Conservation (phyloP, 2,797 vertebrate species). For the Podargus strigoides region DNA sequence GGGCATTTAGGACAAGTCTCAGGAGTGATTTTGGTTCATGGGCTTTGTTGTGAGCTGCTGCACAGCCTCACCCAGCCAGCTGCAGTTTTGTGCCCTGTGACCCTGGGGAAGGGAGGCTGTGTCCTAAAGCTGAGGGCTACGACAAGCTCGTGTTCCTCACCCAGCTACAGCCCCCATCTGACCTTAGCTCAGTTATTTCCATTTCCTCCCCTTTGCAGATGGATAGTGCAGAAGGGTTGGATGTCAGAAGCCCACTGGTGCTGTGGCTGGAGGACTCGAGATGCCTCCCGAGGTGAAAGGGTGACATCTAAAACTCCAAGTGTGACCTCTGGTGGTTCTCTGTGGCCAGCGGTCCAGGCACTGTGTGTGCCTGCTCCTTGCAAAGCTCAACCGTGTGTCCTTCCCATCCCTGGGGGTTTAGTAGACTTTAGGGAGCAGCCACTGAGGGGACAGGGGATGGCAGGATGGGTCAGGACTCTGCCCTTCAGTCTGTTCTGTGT, state of each 20-base stretch:
- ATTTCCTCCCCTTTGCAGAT: neutral
- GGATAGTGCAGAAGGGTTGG: neutral
- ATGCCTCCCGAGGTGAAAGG: neutral
- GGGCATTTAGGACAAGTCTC: neutral
- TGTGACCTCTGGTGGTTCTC: rapidly evolving
- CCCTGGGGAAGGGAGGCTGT: neutral
- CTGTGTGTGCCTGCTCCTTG: neutral
- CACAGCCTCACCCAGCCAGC: neutral
- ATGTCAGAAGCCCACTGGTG: neutral
- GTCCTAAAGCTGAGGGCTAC: neutral
- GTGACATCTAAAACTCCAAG: neutral
- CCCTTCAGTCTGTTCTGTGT: neutral
- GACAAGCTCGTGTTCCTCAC: rapidly evolving
- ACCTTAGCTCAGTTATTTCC: neutral
- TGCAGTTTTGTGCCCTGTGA: rapidly evolving
- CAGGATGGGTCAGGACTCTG: neutral
- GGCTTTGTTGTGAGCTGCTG: neutral
- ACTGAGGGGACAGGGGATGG: neutral
- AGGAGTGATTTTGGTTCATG: neutral
- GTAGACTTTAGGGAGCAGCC: neutral
- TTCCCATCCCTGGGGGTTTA: neutral
- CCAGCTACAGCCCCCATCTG: neutral
- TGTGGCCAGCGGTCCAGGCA: rapidly evolving
- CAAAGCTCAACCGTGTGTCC: neutral
- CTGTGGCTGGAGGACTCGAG: neutral